phyloP scores from a whole-genome alignment of 2,113 vertebrate species.

The Eolophus roseicapilla region DNA sequence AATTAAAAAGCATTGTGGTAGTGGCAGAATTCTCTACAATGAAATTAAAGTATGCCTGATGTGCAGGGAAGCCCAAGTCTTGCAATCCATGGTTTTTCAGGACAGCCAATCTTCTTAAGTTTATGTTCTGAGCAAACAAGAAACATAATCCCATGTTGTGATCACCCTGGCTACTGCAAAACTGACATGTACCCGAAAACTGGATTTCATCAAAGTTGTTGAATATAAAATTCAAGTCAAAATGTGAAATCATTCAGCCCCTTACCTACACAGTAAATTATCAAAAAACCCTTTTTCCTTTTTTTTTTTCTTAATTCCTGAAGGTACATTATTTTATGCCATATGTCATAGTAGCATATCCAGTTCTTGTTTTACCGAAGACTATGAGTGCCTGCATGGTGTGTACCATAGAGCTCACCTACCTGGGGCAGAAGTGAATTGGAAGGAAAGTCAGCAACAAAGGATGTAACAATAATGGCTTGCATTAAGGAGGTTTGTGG shows the following conservation, averaged over 20 bases:
- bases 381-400: conserved; percentile 67
- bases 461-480: not conserved
- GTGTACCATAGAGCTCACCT: conserved; percentile 47
- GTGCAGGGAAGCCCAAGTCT: conserved; percentile 53
- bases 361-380: conserved; percentile 55
- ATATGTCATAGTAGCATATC: conserved; percentile 48
- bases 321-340: conserved; percentile 65
- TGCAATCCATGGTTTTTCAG: conserved; percentile 46
- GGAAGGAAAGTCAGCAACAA: conserved; percentile 38
- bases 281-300: not conserved
- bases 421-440: conserved; percentile 36
- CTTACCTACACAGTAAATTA: conserved; percentile 48
- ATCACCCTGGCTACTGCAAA: conserved; percentile 40
- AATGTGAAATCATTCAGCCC: conserved; percentile 56
- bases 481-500: conserved; percentile 61
- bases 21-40: conserved; percentile 32
- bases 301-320: not conserved
- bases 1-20: conserved; percentile 6
- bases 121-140: conserved; percentile 44
- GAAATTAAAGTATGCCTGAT: conserved; percentile 53
- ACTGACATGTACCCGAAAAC: conserved; percentile 7
- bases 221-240: conserved; percentile 28
- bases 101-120: conserved; percentile 25
- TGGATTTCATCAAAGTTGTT: conserved; percentile 1
- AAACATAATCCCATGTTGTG: conserved; percentile 1